A percentile compares a stretch with the other conserved stretches of the same genome.
These are phyloP conservation scores for Sebastiscus tertius DNA, from an alignment of 2,797 vertebrate species.

Conservation along the genomic window DNA sequence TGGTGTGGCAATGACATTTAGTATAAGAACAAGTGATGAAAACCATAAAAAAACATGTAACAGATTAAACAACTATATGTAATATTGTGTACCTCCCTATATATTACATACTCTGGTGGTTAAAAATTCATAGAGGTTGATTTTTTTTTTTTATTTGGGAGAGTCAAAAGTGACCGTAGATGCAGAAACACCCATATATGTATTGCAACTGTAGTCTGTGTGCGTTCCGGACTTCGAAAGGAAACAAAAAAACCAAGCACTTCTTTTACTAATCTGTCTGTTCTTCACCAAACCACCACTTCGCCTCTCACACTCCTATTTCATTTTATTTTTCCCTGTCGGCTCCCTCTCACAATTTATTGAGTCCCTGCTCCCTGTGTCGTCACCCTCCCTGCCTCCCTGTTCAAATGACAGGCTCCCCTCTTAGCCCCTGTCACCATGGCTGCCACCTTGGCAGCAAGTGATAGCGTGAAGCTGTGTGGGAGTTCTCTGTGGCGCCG, in stretches of 20 bases:
- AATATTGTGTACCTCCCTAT: too few species aligned
- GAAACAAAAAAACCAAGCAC: not conserved
- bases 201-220: not conserved
- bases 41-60: too few species aligned
- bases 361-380: conserved; percentile 50
- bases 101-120: too few species aligned
- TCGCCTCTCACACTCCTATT: conserved; percentile 13
- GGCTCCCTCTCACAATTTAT: conserved; percentile 44
- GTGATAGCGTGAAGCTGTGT: conserved; percentile 58
- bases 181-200: too few species aligned
- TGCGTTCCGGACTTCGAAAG: not conserved
- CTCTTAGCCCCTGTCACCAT: conserved; percentile 73
- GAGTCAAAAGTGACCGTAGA: too few species aligned
- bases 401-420: conserved; percentile 70
- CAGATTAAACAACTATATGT: too few species aligned
- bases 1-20: too few species aligned
- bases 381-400: conserved; percentile 36
- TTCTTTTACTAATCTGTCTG: conserved; percentile 22
- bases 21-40: too few species aligned
- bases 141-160: too few species aligned
- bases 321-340: conserved; percentile 35
- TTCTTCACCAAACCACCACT: conserved; percentile 10
- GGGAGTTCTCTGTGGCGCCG: conserved; percentile 50
- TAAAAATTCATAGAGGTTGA: too few species aligned
- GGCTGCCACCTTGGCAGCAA: conserved; percentile 66